These are phyloP conservation scores for Pimpla rufipes DNA, from an alignment of 2,888 invertebrate genomes.

Conservation along the genomic window DNA sequence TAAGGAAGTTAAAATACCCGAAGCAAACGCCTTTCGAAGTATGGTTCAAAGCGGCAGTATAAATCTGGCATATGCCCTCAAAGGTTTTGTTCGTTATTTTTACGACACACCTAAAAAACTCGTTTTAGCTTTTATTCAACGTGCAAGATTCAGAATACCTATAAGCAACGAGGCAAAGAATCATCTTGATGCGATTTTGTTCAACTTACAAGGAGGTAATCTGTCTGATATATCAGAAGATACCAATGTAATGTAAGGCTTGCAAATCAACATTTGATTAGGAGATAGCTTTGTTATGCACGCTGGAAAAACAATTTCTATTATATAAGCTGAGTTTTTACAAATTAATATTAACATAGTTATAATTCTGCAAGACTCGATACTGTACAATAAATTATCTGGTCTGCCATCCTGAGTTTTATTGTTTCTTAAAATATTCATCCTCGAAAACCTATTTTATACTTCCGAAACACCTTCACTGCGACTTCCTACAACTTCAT, in stretches of 20 bases:
- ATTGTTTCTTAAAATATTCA: no score
- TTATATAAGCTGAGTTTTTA: background rate
- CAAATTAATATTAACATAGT: background rate
- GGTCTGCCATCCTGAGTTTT: background rate
- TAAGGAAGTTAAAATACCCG: slow-evolving; percentile 41
- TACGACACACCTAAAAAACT: slow-evolving; percentile 68
- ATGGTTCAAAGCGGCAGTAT: slow-evolving; percentile 62
- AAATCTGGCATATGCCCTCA: slow-evolving; percentile 64
- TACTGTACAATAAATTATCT: background rate
- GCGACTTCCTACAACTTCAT: background rate
- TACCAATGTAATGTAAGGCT: background rate
- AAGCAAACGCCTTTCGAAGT: slow-evolving; percentile 44
- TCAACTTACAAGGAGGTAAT: background rate
- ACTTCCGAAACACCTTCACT: background rate
- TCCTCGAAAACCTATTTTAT: no score
- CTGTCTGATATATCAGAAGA: background rate
- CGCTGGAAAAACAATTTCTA: background rate
- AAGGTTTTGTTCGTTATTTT: slow-evolving; percentile 70
- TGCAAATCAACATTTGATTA: background rate
- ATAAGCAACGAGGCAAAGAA: slow-evolving; percentile 43
- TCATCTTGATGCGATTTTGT: slow-evolving; percentile 31
- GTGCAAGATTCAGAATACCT: slow-evolving; percentile 66
- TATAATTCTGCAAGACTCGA: no score
- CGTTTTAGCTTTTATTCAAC: slow-evolving; percentile 64
- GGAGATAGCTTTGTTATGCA: background rate